These are phyloP conservation scores for Phorcus lineatus DNA, from an alignment of 2,888 invertebrate genomes.

Conservation along the genomic window DNA sequence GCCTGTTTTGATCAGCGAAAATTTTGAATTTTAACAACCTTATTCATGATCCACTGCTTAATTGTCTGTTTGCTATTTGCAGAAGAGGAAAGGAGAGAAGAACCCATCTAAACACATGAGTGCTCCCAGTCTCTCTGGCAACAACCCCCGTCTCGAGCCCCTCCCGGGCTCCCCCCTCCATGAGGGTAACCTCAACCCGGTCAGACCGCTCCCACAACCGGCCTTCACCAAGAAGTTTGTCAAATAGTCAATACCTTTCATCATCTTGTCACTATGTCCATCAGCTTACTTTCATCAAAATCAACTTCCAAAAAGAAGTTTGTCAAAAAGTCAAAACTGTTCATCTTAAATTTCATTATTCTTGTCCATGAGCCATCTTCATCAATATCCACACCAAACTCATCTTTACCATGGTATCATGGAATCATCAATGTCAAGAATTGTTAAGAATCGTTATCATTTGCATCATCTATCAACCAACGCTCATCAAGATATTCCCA, in stretches of 20 bases:
- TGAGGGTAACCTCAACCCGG: constrained; percentile 69
- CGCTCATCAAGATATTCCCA: too few species aligned
- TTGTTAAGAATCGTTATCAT: too few species aligned
- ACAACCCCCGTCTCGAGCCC: constrained; percentile 67
- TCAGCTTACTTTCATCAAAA: neutral
- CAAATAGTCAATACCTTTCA: constrained; percentile 37
- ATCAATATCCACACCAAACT: too few species aligned
- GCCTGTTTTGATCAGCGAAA: too few species aligned
- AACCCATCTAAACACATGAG: constrained; percentile 47
- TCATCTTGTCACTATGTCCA: neutral
- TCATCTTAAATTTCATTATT: too few species aligned
- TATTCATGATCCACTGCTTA: neutral
- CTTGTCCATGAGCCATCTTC: too few species aligned
- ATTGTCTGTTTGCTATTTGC: neutral
- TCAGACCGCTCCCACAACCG: constrained; percentile 70
- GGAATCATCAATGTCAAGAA: too few species aligned
- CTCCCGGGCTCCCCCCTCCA: constrained; percentile 73
- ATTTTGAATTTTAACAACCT: too few species aligned
- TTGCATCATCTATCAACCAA: too few species aligned
- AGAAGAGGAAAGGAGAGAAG: constrained; percentile 22
- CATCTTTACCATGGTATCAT: too few species aligned
- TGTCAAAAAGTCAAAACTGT: too few species aligned
- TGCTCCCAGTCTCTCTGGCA: constrained; percentile 49
- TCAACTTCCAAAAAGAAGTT: too few species aligned
- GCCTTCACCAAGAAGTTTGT: constrained; percentile 71